These are phyloP conservation scores for Lytechinus variegatus DNA, from an alignment of 35 echinoderm and acorn worm genomes.

Conservation along the genomic window DNA sequence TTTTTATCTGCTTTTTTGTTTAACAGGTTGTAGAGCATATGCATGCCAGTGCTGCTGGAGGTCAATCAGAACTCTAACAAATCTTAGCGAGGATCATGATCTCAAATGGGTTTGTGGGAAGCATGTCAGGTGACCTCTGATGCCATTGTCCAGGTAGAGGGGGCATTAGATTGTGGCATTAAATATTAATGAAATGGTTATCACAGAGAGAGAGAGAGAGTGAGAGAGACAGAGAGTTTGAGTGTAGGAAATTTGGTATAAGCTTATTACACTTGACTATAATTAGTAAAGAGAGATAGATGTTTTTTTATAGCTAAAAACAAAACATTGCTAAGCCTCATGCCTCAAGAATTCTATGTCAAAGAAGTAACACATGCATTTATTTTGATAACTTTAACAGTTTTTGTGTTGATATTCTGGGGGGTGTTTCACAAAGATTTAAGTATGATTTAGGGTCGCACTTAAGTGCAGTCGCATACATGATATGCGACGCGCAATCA, in stretches of 20 bases:
- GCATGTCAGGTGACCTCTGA: conserved; percentile 57
- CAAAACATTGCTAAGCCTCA: no score
- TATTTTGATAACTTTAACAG: no score
- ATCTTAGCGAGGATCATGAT: conserved; percentile 63
- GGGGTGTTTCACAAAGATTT: no score
- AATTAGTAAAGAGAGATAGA: no score
- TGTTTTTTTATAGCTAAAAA: no score
- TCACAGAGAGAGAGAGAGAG: not conserved
- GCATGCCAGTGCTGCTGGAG: conserved; percentile 93
- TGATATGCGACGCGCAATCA: no score
- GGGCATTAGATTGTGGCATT: not conserved
- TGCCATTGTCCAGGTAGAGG: not conserved
- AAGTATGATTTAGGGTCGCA: no score
- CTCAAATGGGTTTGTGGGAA: conserved; percentile 97
- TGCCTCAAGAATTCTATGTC: no score
- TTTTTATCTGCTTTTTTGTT: not conserved
- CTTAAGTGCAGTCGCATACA: no score
- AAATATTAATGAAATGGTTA: not conserved
- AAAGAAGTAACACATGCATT: no score
- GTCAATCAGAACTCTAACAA: conserved; percentile 61
- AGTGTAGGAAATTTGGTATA: not conserved
- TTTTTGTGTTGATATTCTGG: no score
- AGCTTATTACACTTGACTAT: no score
- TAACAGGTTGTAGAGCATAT: conserved; percentile 80
- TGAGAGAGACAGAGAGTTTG: not conserved